Evolutionary conservation across 2,888 invertebrate species (phyloP).

Genomic region (Allophyes oxyacanthae): DNA sequence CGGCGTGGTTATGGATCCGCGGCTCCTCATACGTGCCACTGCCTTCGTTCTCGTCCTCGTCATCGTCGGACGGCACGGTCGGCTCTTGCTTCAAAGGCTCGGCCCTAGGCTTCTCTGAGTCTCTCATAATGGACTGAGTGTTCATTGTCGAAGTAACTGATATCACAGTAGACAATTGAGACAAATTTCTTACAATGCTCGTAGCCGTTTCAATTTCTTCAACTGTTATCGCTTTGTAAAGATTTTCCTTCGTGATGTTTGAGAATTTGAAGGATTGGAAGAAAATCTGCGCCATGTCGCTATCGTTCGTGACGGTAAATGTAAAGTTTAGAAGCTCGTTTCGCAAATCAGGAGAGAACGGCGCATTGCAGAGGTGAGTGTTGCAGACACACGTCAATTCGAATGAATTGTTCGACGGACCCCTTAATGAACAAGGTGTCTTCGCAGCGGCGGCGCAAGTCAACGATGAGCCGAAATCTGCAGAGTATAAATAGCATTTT

Average conservation of each 20-base stretch:
- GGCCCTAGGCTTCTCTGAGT: slow-evolving; percentile 67
- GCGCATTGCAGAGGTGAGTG: slow-evolving; percentile 76
- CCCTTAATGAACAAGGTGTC: slow-evolving; percentile 69
- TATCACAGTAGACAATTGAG: slow-evolving; percentile 50
- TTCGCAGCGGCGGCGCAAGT: slow-evolving; percentile 66
- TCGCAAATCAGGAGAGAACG: slow-evolving; percentile 68
- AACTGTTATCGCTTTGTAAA: slow-evolving; percentile 69
- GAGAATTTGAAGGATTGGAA: slow-evolving; percentile 68
- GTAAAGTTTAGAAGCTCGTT: slow-evolving; percentile 74
- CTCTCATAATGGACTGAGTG: slow-evolving; percentile 45
- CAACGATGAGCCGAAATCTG: slow-evolving; percentile 76
- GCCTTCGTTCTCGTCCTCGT: slow-evolving; percentile 83
- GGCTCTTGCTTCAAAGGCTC: slow-evolving; percentile 79
- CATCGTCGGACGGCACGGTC: slow-evolving; percentile 81
- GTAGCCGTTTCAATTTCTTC: slow-evolving; percentile 41
- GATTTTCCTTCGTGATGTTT: slow-evolving; percentile 65
- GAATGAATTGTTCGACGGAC: slow-evolving; percentile 63
- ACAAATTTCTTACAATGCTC: slow-evolving; percentile 44
- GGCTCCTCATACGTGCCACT: slow-evolving; percentile 78
- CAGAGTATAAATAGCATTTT: slow-evolving; percentile 46
- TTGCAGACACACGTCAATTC: slow-evolving; percentile 76
- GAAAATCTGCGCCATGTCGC: slow-evolving; percentile 66
- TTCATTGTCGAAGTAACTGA: slow-evolving; percentile 46
- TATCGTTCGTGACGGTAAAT: slow-evolving; percentile 55
- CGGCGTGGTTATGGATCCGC: slow-evolving; percentile 67